A percentile compares a stretch with the other conserved stretches of the same genome.
These are phyloP conservation scores for Lepidocyrtoides sp. DNA, from an alignment of 2,888 invertebrate genomes.

Conservation along the genomic window DNA sequence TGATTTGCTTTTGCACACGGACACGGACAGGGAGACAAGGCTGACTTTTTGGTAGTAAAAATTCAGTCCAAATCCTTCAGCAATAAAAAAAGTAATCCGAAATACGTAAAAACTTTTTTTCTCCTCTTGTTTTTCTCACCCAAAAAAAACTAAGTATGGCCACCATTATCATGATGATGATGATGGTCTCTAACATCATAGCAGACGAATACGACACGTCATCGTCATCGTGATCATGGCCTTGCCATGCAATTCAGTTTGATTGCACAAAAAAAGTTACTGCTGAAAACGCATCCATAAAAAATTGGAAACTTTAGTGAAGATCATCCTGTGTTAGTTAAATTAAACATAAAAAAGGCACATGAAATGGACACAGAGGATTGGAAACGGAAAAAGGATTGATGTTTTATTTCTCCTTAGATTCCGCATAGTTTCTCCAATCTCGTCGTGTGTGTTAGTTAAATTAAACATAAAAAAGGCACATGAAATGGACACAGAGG, in stretches of 20 bases:
- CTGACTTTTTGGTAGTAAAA: neutral
- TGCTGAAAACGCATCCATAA: neutral
- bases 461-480: neutral
- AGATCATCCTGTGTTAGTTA: no score
- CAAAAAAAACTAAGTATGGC: neutral
- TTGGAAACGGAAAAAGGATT: no score
- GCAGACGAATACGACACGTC: neutral
- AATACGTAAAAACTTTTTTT: slow-evolving; percentile 1
- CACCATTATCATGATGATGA: no score
- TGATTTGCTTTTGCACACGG: neutral
- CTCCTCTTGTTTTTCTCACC: no score
- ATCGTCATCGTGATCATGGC: no score
- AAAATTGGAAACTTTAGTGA: neutral
- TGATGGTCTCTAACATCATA: neutral
- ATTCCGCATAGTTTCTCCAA: no score
- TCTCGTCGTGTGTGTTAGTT: neutral
- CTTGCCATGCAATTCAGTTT: neutral
- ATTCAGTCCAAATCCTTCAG: neutral
- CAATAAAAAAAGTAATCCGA: neutral
- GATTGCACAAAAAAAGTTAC: neutral
- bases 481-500: neutral
- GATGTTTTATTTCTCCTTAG: no score
- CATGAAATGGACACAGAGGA: neutral
- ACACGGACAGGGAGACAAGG: neutral
- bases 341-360: neutral